Evolutionary conservation across 2,113 vertebrate species (phyloP).

Genomic region (Phainopepla nitens): DNA sequence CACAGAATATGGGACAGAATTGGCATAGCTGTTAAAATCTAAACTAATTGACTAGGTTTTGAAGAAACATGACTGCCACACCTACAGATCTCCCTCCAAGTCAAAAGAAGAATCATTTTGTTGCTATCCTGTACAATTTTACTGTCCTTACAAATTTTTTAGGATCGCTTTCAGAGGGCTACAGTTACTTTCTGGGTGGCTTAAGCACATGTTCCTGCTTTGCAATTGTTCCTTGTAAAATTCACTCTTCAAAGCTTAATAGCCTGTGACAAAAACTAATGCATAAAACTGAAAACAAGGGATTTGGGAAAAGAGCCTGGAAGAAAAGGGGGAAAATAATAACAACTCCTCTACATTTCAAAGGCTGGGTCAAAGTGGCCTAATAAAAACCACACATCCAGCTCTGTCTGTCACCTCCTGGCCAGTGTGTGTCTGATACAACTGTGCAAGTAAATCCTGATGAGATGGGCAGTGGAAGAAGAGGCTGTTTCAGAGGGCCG

Average conservation of each 20-base stretch:
- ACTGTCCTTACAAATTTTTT: not conserved
- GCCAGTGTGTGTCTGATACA: not conserved
- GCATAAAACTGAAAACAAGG: not conserved
- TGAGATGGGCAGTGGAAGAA: too few species aligned
- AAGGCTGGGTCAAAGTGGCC: not conserved
- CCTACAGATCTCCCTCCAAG: not conserved
- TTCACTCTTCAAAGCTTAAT: not conserved
- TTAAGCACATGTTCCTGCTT: not conserved
- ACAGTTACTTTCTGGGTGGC: not conserved
- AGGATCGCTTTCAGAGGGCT: not conserved
- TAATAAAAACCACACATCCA: not conserved
- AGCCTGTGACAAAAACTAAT: not conserved
- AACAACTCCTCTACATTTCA: not conserved
- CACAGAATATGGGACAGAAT: not conserved
- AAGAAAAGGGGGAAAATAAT: not conserved
- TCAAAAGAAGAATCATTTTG: not conserved
- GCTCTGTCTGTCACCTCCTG: not conserved
- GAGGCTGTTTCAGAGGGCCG: fast-evolving
- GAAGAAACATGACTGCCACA: not conserved
- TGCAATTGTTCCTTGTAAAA: not conserved
- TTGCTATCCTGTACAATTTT: not conserved
- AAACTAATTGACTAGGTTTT: not conserved
- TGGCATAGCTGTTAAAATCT: not conserved
- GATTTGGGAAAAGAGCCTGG: not conserved
- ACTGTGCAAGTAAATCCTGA: not conserved